Evolutionary conservation across 2,888 invertebrate genomes (phyloP), one percentile per base, ranked within the genome.

Genomic region (Pelosia muscerda): DNA sequence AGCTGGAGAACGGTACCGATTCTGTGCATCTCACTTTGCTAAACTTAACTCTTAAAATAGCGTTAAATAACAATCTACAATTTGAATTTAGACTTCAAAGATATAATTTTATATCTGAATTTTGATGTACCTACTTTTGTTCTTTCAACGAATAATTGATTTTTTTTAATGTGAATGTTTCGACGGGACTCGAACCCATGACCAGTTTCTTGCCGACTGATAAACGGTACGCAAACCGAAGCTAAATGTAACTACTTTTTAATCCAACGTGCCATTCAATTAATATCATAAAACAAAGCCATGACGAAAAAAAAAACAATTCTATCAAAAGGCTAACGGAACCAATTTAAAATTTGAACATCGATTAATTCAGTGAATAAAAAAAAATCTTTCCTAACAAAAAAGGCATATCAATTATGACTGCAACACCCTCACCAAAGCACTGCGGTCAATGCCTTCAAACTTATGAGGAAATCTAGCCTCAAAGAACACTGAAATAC

Each of bases 321-420:
- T 71, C 68, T 79, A 85, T 84, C 82, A 75, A 89, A 89, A 88
- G 75, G 81, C 58, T 90, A 91, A 90, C 90, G 91, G 90, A 77
- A 75, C 69, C 61, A 42, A 72, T 70, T 77, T 86, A 86, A 80
- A 86, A 84, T 88, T 88, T 87, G 86, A 79, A 74, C 86, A 88
- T 86, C 88, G 88, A 90, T 90, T 89, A 88, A 88, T 86, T 76
- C 86, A 73, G 69, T 66, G 9, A 77, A 77, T 78, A 79, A 82
- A 80, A 80, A 82, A 77, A 71, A 81, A 80, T 84, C 81, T 78
- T 73, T 70, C 58, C 61, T 65, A 75, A 85, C 82, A 88, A 89
- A 88, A 86, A 84, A 79, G 81, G 75, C 80, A 81, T 86, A 88
- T 88, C 88, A 88, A 89, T 89, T 89, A 89, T 84, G 81, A 79